Evolutionary conservation across 1,140 invertebrate genomes (phyloP).

Genomic region (Elysia chlorotica): DNA sequence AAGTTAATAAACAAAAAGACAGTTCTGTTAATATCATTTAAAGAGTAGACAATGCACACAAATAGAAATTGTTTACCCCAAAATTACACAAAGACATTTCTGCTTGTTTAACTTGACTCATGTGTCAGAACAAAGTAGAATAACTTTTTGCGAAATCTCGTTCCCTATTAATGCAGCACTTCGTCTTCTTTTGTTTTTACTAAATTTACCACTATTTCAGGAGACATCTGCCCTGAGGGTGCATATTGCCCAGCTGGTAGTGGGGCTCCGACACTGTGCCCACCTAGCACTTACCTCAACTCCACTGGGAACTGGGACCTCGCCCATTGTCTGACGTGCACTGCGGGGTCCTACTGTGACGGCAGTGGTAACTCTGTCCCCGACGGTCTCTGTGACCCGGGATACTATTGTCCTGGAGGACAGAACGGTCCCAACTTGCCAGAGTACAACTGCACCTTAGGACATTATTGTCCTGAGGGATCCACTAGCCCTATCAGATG

Average conservation of each 20-base stretch:
- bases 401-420: constrained; percentile 56
- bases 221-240: constrained; percentile 54
- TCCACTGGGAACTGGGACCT: constrained; percentile 46
- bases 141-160: no score
- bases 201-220: constrained; percentile 35
- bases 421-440: constrained; percentile 39
- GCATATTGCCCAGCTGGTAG: constrained; percentile 48
- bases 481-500: constrained; percentile 39
- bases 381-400: constrained; percentile 43
- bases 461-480: constrained; percentile 52
- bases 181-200: no score
- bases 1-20: no score
- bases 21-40: no score
- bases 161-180: no score
- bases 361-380: constrained; percentile 46
- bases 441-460: constrained; percentile 49
- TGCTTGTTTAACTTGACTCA: no score
- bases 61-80: no score
- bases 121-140: no score
- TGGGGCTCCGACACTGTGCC: constrained; percentile 41
- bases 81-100: no score
- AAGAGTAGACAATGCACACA: no score
- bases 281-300: constrained; percentile 46
- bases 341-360: constrained; percentile 48
- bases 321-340: constrained; percentile 46